Conservation (phyloP, 2,888 invertebrate species). For the Laothoe populi region DNA sequence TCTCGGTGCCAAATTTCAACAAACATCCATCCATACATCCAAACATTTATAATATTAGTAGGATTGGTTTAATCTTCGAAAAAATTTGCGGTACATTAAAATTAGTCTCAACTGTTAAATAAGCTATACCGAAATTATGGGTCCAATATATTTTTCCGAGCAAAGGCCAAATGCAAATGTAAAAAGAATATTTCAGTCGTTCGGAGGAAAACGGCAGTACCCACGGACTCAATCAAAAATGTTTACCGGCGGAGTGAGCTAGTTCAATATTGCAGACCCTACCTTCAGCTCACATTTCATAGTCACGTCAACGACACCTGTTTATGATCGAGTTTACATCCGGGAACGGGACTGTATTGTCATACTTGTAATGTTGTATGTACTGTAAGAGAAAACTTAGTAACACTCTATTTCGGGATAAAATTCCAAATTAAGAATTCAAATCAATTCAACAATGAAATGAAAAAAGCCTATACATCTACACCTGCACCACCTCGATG, state of each 20-base stretch:
- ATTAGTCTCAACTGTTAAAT: background rate
- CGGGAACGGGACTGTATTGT: conserved; percentile 37
- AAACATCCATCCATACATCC: no score
- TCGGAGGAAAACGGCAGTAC: conserved; percentile 51
- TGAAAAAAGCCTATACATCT: no score
- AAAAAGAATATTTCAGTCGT: conserved; percentile 46
- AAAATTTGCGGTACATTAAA: background rate
- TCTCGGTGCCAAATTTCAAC: no score
- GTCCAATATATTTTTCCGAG: conserved; percentile 49
- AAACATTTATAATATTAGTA: no score
- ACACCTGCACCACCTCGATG: no score
- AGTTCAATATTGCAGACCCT: conserved; percentile 62
- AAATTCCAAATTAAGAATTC: no score
- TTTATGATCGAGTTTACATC: conserved; percentile 46
- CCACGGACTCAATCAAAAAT: conserved; percentile 68
- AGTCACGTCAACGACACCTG: conserved; percentile 46
- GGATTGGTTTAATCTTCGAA: background rate
- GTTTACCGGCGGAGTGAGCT: conserved; percentile 62
- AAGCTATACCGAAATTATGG: conserved; percentile 39
- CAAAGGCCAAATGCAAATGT: conserved; percentile 52
- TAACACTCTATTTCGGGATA: conserved; percentile 37
- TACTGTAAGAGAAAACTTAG: conserved; percentile 27
- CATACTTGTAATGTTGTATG: no score
- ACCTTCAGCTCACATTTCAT: conserved; percentile 48
- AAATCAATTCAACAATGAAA: no score